Percentiles rank a stretch among this genome's conserved stretches.
phyloP scores from a whole-genome alignment of 1,140 invertebrate species.

The Apis cerana region DNA sequence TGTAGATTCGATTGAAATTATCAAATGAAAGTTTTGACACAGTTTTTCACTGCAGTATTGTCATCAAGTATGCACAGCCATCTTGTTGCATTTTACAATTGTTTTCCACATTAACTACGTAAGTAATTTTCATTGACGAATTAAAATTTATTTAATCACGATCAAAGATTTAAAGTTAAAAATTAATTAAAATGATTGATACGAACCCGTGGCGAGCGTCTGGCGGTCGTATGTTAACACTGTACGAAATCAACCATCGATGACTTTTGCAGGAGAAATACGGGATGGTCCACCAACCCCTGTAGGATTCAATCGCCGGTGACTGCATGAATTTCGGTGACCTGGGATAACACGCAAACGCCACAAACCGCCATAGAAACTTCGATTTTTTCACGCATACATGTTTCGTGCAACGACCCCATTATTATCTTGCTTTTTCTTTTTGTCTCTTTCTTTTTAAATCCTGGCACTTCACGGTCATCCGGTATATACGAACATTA shows the following conservation, averaged over 20 bases:
- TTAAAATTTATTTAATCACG: too few relatives aligned
- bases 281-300: slow-evolving; percentile 90
- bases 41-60: too few relatives aligned
- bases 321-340: slow-evolving; percentile 88
- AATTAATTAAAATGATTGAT: neutral
- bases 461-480: slow-evolving; percentile 65
- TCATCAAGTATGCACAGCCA: too few relatives aligned
- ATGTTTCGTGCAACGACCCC: slow-evolving; percentile 55
- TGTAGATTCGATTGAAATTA: neutral
- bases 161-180: neutral
- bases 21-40: too few relatives aligned
- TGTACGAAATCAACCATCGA: slow-evolving; percentile 90
- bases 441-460: slow-evolving; percentile 3
- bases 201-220: slow-evolving; percentile 83
- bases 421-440: slow-evolving; percentile 16
- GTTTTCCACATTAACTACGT: too few relatives aligned
- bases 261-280: slow-evolving; percentile 88
- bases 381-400: slow-evolving; percentile 56
- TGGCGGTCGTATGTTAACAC: slow-evolving; percentile 85
- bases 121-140: too few relatives aligned
- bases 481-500: slow-evolving; percentile 37
- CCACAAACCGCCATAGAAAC: slow-evolving; percentile 71
- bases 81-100: too few relatives aligned
- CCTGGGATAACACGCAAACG: slow-evolving; percentile 75
- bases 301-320: slow-evolving; percentile 84